Evolutionary conservation across 2,113 vertebrate genomes (phyloP), one percentile per base, ranked within the genome.

Genomic region (Sapayoa aenigma): DNA sequence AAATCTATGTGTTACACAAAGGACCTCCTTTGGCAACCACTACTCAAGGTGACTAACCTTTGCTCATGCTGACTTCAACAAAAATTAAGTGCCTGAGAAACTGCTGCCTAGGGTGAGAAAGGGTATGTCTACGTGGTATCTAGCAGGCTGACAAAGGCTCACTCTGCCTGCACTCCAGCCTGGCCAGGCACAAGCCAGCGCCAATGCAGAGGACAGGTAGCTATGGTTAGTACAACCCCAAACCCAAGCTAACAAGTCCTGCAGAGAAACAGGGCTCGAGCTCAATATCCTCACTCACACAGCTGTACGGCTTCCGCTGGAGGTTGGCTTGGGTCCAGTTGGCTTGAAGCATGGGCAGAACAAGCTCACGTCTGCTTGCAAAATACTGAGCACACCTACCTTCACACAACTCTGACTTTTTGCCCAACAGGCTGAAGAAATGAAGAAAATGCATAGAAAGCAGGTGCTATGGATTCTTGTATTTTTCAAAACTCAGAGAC

Each of bases 71-170:
- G 94, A 95, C 90, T 95, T 62, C 86, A 95, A 90, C 22, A 3
- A 94, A 96, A 97, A 96, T 68, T 58, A 90, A 96, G 89, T 50
- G 92, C 92, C 92, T 96, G 92, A 93, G 90, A 96, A 95, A 93
- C 65, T 94, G 73, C 86, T 89, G 41, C 83, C 76, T 66, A 92
- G 35, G 62, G 86, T 94, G 94, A 95, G 92, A 94, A 97, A 97
- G 92, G 80, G 86, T 90, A 92, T 75, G 89, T 75, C 93, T 94
- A 16, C 83, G 55, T 13, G 65, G 76, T 8, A 84, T 65, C 77
- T 89, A 91, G 93, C 83, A 87, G 66, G 56, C 76, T 90, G 93
- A 93, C 95, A 93, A 44, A 78, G 69, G 44, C 80, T 93, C 35
- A 47, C 76, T 84, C 86, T 63, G 80, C 91, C 94, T 84, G 93